These are phyloP conservation scores for Gephyroberyx darwinii DNA, from an alignment of 2,797 vertebrate species.

Conservation along the genomic window DNA sequence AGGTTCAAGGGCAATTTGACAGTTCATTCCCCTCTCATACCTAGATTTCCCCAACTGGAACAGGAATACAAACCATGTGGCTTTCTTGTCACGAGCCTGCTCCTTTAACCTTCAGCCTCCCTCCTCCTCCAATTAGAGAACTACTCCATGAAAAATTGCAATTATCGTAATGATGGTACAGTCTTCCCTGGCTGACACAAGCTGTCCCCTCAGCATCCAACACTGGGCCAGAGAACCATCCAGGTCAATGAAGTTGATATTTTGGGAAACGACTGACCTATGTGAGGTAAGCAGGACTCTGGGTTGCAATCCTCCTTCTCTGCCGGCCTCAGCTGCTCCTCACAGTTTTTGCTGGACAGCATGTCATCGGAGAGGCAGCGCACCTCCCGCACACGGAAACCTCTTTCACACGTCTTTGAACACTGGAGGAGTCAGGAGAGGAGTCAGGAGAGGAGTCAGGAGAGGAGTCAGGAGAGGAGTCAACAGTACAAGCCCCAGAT, in stretches of 20 bases:
- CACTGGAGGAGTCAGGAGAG: conserved; percentile 80
- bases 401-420: conserved; percentile 92
- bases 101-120: background rate
- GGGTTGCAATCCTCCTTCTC: conserved; percentile 87
- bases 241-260: background rate
- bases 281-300: conserved; percentile 88
- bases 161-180: conserved; percentile 4
- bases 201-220: too few species aligned
- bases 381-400: conserved; percentile 92
- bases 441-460: conserved; percentile 21
- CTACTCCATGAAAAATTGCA: background rate
- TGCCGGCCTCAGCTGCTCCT: conserved; percentile 82
- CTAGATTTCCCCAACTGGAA: background rate
- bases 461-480: conserved; percentile 15
- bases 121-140: background rate
- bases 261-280: conserved; percentile 81
- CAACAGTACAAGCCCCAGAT: background rate
- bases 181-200: conserved; percentile 3
- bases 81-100: background rate
- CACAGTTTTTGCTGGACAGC: conserved; percentile 84
- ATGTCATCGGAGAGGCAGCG: conserved; percentile 91
- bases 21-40: background rate
- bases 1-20: background rate
- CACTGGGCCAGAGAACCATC: background rate
- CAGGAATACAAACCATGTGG: background rate